Conservation (phyloP, 2,797 vertebrate species). For the Trematocara caparti region DNA sequence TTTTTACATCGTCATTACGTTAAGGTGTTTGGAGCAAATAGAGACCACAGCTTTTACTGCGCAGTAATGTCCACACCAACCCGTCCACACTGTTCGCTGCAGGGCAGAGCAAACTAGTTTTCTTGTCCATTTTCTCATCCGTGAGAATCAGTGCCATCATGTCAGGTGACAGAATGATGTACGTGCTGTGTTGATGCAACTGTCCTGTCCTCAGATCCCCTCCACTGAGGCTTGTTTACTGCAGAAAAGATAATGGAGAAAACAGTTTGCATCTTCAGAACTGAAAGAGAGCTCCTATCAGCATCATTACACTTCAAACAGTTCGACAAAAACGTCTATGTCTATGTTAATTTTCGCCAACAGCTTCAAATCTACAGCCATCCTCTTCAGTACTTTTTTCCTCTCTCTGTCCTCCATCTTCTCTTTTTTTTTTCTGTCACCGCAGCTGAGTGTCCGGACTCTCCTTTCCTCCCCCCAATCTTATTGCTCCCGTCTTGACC, state of each 20-base stretch:
- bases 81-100: neutral
- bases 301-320: neutral
- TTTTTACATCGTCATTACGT: slow-evolving; percentile 57
- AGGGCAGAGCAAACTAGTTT: slow-evolving; percentile 26
- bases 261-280: slow-evolving; percentile 13
- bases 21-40: slow-evolving; percentile 31
- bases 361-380: neutral
- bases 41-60: slow-evolving; percentile 22
- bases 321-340: neutral
- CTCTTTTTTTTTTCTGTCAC: slow-evolving; percentile 13
- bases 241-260: slow-evolving; percentile 30
- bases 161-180: slow-evolving; percentile 60
- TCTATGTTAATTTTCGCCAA: neutral
- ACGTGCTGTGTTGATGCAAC: slow-evolving; percentile 33
- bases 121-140: slow-evolving; percentile 33
- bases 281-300: neutral
- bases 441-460: slow-evolving; percentile 4
- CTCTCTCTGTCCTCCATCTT: neutral
- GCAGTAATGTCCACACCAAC: slow-evolving; percentile 23
- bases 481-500: slow-evolving; percentile 13
- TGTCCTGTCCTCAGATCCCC: slow-evolving; percentile 53
- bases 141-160: slow-evolving; percentile 48
- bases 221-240: slow-evolving; percentile 42
- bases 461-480: neutral
- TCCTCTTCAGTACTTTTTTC: neutral